phyloP scores from a whole-genome alignment of 1,140 invertebrate species.

The Heliconius melpomene region DNA sequence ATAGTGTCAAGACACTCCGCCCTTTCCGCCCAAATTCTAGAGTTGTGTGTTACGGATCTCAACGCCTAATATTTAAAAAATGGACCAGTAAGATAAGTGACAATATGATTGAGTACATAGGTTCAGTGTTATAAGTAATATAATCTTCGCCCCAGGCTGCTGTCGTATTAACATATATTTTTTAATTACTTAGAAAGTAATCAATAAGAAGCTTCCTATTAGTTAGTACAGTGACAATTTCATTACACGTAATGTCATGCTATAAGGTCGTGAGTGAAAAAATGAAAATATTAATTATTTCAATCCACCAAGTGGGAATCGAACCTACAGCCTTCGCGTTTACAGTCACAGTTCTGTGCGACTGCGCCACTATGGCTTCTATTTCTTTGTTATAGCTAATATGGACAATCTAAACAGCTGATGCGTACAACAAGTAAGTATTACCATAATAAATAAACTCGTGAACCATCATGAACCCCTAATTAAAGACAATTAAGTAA shows the following conservation, averaged over 20 bases:
- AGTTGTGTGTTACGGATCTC: too few species aligned
- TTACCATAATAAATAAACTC: background rate
- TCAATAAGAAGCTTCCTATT: background rate
- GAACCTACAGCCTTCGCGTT: too few species aligned
- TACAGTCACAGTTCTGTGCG: too few species aligned
- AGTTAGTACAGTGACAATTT: background rate
- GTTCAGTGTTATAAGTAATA: background rate
- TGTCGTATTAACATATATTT: conserved; percentile 8
- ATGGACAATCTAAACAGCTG: background rate
- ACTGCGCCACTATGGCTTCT: too few species aligned
- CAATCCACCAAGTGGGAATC: too few species aligned
- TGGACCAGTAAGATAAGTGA: background rate
- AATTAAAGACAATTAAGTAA: conserved; percentile 13
- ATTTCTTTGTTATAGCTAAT: too few species aligned
- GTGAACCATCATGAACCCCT: background rate
- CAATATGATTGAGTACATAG: background rate
- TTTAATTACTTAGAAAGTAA: conserved; percentile 3
- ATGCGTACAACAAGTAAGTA: background rate
- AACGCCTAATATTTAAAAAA: too few species aligned
- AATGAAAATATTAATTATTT: too few species aligned
- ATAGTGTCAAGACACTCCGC: too few species aligned
- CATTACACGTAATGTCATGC: background rate
- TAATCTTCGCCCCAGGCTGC: background rate
- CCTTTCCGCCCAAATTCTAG: too few species aligned
- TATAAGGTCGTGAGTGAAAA: too few species aligned